These are phyloP conservation scores for Nanorana parkeri DNA, from an alignment of 2,113 vertebrate species.

Conservation along the genomic window DNA sequence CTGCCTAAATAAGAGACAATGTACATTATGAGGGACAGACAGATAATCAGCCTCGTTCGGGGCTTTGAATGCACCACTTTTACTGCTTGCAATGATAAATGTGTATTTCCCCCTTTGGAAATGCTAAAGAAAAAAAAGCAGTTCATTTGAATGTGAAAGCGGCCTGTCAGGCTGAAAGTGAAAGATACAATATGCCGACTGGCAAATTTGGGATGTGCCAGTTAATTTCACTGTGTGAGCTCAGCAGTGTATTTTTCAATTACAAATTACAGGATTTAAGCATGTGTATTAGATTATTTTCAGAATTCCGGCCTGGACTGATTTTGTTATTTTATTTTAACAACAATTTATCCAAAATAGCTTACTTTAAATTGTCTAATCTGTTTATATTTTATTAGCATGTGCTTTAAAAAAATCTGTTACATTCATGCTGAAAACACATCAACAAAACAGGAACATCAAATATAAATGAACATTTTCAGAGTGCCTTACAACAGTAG, in stretches of 20 bases:
- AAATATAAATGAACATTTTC: too few relatives aligned
- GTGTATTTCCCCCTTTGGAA: conserved; percentile 54
- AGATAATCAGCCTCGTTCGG: too few relatives aligned
- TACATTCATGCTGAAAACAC: too few relatives aligned
- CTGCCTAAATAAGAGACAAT: too few relatives aligned
- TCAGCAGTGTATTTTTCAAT: conserved; percentile 49
- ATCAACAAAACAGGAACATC: too few relatives aligned
- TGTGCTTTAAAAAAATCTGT: too few relatives aligned
- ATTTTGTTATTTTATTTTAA: not conserved
- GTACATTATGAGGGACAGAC: too few relatives aligned
- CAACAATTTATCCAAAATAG: not conserved
- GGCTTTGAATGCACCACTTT: conserved; percentile 1
- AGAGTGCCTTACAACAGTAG: too few relatives aligned
- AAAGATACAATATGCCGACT: conserved; percentile 57
- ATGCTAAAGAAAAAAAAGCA: conserved; percentile 49
- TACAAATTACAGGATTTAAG: conserved; percentile 56
- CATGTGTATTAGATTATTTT: conserved; percentile 31
- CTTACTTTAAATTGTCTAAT: not conserved
- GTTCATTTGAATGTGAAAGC: conserved; percentile 58
- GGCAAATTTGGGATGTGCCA: conserved; percentile 57
- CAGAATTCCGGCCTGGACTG: not conserved
- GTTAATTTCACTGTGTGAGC: conserved; percentile 53
- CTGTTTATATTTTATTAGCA: too few relatives aligned
- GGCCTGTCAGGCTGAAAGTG: conserved; percentile 51
- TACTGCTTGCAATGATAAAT: conserved; percentile 47